Conservation (phyloP, 1,140 invertebrate genomes). For the Calycopis cecrops region DNA sequence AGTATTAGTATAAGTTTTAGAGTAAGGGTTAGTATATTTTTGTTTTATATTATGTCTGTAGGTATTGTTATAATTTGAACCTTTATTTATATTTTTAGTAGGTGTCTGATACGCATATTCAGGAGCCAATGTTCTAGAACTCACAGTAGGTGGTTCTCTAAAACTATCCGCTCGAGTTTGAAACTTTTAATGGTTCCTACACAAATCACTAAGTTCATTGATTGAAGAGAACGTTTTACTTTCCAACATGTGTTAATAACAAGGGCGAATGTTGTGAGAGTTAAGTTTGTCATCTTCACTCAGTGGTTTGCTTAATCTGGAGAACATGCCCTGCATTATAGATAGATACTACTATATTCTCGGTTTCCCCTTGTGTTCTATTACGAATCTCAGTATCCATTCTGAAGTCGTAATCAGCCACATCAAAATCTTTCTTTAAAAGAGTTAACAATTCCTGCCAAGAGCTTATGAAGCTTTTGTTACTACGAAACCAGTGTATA, state of each 20-base stretch:
- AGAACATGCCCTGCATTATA: slow-evolving; percentile 37
- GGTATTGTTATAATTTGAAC: slow-evolving; percentile 16
- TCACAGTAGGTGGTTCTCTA: slow-evolving; percentile 24
- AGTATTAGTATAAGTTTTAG: slow-evolving; percentile 20
- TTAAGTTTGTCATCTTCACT: slow-evolving; percentile 30
- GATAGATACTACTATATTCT: slow-evolving; percentile 39
- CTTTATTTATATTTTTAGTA: slow-evolving; percentile 17
- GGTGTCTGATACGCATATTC: slow-evolving; percentile 27
- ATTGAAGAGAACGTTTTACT: no score
- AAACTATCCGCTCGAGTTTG: slow-evolving; percentile 23
- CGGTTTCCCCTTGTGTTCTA: slow-evolving; percentile 36
- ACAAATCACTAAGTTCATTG: no score
- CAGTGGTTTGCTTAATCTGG: slow-evolving; percentile 22
- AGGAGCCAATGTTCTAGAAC: slow-evolving; percentile 27
- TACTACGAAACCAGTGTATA: slow-evolving; percentile 32
- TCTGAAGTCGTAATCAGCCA: slow-evolving; percentile 36
- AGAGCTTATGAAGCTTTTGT: slow-evolving; percentile 18
- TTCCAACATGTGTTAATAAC: slow-evolving; percentile 27
- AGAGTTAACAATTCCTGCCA: slow-evolving; percentile 31
- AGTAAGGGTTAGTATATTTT: no score
- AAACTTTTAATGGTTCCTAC: slow-evolving; percentile 29
- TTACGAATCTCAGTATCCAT: slow-evolving; percentile 35
- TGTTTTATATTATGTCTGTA: no score
- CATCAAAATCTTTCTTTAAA: slow-evolving; percentile 34
- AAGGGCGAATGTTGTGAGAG: slow-evolving; percentile 32